Percentiles rank a stretch among this genome's conserved stretches.
Evolutionary conservation across 2,797 vertebrate species (phyloP).

Genomic region (Pagetopsis macropterus): DNA sequence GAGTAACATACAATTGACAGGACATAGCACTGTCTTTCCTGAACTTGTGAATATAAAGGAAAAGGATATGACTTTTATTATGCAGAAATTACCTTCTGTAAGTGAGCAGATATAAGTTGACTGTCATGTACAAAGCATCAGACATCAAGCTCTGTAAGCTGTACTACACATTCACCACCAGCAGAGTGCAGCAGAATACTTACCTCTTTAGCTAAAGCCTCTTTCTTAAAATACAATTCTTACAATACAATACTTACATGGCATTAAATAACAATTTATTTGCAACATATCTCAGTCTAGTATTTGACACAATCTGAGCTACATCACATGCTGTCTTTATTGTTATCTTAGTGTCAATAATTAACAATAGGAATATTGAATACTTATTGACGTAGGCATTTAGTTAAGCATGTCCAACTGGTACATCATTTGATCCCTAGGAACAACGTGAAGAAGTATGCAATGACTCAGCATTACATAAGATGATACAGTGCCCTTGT

Average conservation of each 20-base stretch:
- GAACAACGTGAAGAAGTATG: conserved; percentile 3
- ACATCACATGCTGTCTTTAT: neutral
- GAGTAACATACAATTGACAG: neutral
- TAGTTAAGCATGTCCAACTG: neutral
- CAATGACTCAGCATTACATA: conserved; percentile 9
- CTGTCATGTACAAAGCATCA: neutral
- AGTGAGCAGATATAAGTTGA: neutral
- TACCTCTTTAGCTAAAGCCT: neutral
- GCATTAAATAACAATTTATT: neutral
- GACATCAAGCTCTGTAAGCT: neutral
- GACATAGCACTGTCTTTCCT: neutral
- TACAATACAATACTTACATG: neutral
- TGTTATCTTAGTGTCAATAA: neutral
- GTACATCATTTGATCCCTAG: conserved; percentile 13
- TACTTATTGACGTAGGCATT: neutral
- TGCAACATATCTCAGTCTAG: neutral
- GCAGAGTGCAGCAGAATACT: conserved; percentile 69
- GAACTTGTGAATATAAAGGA: neutral
- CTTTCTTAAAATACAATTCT: neutral
- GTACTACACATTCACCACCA: conserved; percentile 49
- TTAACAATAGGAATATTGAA: neutral
- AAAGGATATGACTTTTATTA: neutral
- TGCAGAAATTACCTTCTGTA: conserved; percentile 4
- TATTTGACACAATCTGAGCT: neutral
- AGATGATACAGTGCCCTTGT: neutral